Evolutionary conservation across 1,140 invertebrate genomes (phyloP).

Genomic region (Camponotus floridanus): DNA sequence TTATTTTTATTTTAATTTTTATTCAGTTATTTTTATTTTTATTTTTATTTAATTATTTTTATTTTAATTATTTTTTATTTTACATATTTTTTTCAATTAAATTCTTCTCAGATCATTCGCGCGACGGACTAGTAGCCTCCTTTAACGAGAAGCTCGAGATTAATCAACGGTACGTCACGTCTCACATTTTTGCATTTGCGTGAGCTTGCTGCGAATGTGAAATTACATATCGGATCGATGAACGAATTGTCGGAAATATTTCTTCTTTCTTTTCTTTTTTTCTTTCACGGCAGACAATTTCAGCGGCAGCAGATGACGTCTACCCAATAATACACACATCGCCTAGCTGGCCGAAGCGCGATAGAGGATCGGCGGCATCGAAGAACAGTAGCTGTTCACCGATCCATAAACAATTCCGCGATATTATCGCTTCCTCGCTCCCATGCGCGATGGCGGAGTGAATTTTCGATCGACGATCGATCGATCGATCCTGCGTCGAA

Average conservation of each 20-base stretch:
- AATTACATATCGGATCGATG: conserved; percentile 15
- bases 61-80: neutral
- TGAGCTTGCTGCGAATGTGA: conserved; percentile 23
- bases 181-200: conserved; percentile 26
- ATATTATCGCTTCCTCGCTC: conserved; percentile 62
- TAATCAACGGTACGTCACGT: conserved; percentile 9
- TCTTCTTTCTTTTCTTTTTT: conserved; percentile 1
- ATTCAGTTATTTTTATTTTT: too few relatives aligned
- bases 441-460: conserved; percentile 26
- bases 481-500: conserved; percentile 39
- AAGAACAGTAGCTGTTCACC: conserved; percentile 50
- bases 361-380: conserved; percentile 44
- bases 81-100: neutral
- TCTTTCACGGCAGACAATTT: conserved; percentile 49
- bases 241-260: conserved; percentile 21
- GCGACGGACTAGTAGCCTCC: neutral
- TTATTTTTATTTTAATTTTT: too few relatives aligned
- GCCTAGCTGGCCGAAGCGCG: conserved; percentile 47
- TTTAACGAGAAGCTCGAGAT: neutral
- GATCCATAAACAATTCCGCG: conserved; percentile 67
- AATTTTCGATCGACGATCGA: conserved; percentile 55
- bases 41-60: neutral
- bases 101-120: neutral
- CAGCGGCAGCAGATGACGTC: conserved; percentile 42
- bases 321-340: conserved; percentile 57